Evolutionary conservation across 2,113 vertebrate species (phyloP).

Genomic region (Uria lomvia): DNA sequence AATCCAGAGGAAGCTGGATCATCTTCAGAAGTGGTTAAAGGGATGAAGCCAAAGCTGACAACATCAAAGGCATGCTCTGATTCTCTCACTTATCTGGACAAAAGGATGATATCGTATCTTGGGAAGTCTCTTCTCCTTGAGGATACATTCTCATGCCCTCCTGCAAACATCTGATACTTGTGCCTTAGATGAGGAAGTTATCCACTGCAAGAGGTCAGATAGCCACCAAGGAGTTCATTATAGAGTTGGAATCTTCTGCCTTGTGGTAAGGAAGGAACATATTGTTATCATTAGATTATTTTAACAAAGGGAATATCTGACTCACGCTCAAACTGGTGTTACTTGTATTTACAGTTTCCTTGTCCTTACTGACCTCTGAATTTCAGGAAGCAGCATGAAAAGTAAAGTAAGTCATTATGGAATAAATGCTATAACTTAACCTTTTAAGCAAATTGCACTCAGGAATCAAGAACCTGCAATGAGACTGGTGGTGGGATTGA

Average conservation of each 20-base stretch:
- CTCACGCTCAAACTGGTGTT: background rate
- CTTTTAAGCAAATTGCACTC: background rate
- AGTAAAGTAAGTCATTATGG: background rate
- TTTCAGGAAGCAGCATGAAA: background rate
- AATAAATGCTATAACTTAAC: background rate
- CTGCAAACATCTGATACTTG: background rate
- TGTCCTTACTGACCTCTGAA: slow-evolving; percentile 9
- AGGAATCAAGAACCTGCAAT: background rate
- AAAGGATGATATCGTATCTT: background rate
- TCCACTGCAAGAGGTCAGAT: background rate
- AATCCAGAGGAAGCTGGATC: slow-evolving; percentile 9
- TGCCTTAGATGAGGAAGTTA: background rate
- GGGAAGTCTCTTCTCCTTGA: background rate
- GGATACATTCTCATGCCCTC: background rate
- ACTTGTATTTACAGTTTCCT: background rate
- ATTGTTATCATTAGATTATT: slow-evolving; percentile 4
- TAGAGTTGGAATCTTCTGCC: background rate
- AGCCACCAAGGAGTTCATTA: background rate
- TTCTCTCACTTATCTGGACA: background rate
- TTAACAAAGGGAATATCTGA: background rate
- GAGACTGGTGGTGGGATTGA: background rate
- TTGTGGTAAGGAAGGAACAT: background rate
- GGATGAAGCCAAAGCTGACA: slow-evolving; percentile 15
- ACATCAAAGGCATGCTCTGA: background rate
- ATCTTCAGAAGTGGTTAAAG: slow-evolving; percentile 3